These are phyloP conservation scores for Corythaeola cristata DNA, from an alignment of 2,113 vertebrate species.

Conservation along the genomic window DNA sequence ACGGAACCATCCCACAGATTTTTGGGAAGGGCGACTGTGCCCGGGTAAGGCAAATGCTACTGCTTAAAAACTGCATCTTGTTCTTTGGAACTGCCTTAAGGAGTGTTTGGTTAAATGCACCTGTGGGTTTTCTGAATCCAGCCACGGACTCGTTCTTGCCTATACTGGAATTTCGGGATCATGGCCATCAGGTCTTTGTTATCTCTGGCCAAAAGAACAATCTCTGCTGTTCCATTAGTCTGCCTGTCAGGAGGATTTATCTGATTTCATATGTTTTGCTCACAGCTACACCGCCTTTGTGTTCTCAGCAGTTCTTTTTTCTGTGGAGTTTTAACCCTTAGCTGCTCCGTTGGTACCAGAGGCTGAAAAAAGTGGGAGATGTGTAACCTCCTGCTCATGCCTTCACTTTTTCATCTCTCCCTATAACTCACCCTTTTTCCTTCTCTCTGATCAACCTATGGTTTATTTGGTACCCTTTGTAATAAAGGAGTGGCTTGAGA, in stretches of 20 bases:
- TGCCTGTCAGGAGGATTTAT: neutral
- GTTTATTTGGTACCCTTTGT: neutral
- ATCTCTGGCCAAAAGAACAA: neutral
- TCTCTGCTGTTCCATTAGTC: neutral
- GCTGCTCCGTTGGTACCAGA: neutral
- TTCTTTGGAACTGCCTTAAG: neutral
- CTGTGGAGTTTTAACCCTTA: neutral
- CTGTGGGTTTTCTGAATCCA: neutral
- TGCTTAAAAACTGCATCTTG: neutral
- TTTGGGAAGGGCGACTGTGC: slow-evolving; percentile 97
- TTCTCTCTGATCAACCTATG: neutral
- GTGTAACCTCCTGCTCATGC: neutral
- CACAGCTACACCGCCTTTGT: neutral
- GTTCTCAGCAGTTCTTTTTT: neutral
- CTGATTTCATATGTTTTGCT: neutral
- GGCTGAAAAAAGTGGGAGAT: neutral
- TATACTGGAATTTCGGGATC: neutral
- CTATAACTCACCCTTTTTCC: neutral
- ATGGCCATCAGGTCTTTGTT: neutral
- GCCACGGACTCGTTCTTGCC: neutral
- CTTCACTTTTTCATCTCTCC: neutral
- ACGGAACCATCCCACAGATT: slow-evolving; percentile 96
- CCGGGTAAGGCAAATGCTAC: slow-evolving; percentile 79
- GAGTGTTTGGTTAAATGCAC: neutral
- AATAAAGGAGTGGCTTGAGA: neutral